Evolutionary conservation across 2,888 invertebrate species (phyloP).

Genomic region (Polydrusus pterygomalis): DNA sequence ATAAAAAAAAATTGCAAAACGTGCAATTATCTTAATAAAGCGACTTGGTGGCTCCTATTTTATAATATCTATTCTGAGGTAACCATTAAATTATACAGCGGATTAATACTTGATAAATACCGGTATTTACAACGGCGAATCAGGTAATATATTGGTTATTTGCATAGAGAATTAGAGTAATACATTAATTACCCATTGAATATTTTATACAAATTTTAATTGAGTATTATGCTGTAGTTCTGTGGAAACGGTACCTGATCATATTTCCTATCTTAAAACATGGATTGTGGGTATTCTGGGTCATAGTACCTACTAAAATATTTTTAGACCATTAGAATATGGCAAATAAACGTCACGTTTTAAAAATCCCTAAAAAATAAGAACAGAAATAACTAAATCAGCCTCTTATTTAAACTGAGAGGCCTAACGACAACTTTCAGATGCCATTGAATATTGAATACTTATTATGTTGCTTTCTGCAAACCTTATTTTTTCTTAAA

Average conservation of each 20-base stretch:
- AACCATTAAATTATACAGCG: constrained; percentile 11
- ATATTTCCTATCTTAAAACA: not conserved
- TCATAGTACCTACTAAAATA: too few species aligned
- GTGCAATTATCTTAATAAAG: constrained; percentile 18
- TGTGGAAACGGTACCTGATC: not conserved
- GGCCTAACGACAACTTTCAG: too few species aligned
- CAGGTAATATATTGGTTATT: constrained; percentile 15
- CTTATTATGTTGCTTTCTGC: too few species aligned
- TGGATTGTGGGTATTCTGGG: not conserved
- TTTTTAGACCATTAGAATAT: too few species aligned
- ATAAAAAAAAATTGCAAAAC: constrained; percentile 10
- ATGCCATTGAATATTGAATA: too few species aligned
- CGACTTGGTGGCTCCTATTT: constrained; percentile 22
- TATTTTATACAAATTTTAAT: constrained; percentile 12
- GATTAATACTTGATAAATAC: constrained; percentile 14
- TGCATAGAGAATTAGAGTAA: constrained; percentile 24
- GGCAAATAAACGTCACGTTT: too few species aligned
- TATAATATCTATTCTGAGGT: constrained; percentile 7
- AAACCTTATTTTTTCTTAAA: too few species aligned
- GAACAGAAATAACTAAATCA: too few species aligned
- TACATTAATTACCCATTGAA: not conserved
- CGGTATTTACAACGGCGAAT: constrained; percentile 22
- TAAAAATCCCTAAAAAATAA: too few species aligned
- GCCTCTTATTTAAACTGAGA: too few species aligned
- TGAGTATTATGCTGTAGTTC: constrained; percentile 6